Base-by-base conservation (phyloP, 1,140 invertebrate species). In the Aphidius ervi region DNA sequence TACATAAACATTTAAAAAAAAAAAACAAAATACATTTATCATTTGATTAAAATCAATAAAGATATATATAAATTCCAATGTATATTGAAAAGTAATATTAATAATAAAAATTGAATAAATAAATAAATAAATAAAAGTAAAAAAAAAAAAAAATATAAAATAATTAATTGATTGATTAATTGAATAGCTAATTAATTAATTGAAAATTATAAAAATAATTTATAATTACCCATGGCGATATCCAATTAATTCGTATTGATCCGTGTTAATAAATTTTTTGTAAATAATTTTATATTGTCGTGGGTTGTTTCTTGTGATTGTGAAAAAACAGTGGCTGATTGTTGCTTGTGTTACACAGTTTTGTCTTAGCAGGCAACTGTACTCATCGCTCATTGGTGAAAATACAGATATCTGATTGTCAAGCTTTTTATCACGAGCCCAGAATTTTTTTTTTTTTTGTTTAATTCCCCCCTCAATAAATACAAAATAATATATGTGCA, bases 351-450 rank as follows among this genome's bases (percentile, higher is more conserved):
- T 73, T 65, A 66, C 66, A 63, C 67, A 63, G 66, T 73, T 67
- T 70, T 70, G 64, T 71, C 61, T 63, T 64, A 65, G 54, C 58
- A 57, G 58, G 61, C 42, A 52, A 66, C 62, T 60, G 68, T 61
- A 63, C 72, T 61, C 69, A 48, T 65, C 67, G 68, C 68, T 73
- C 72, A 73, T 73, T 73, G 72, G 72, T 72, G 67, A 66, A 64
- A 59, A 67, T 31, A 62, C 59, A 61, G 63, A 63, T 67, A 66
- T 70, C 69, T 61, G 64, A 70, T 68, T 67, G 70, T 59, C 59
- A 54, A 42, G 40, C 20, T 43, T 57, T 10, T 43, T 43, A 7
- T 43, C 42, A 8, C 42, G 42, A 7, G 7, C 42, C 9, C 42
- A 8, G 7, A 8, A 31, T 10, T 43, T 10, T 43, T n/a, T 50